These are phyloP conservation scores for Acrocyrtus sp. DNA, from an alignment of 2,888 invertebrate genomes.

Conservation along the genomic window DNA sequence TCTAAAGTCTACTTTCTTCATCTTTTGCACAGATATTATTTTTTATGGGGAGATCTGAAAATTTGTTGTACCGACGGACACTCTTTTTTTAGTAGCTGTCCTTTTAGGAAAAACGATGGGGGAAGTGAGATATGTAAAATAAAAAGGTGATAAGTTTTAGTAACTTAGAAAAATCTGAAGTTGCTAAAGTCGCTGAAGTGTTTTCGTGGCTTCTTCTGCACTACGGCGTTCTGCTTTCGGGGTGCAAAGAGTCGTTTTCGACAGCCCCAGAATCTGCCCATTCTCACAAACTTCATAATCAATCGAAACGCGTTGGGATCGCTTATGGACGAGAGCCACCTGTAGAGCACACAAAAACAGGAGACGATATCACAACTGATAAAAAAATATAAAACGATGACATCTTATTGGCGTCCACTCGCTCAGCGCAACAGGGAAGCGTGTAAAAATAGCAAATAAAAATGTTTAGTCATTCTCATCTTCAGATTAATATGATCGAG, in stretches of 20 bases:
- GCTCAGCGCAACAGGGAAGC: no score
- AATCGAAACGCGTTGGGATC: constrained; percentile 34
- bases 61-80: constrained; percentile 14
- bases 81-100: no score
- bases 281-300: constrained; percentile 42
- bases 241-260: constrained; percentile 19
- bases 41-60: constrained; percentile 29
- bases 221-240: constrained; percentile 14
- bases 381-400: no score
- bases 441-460: no score
- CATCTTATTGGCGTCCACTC: no score
- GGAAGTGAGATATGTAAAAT: background rate
- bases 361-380: no score
- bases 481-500: no score
- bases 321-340: constrained; percentile 34
- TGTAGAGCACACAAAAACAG: no score
- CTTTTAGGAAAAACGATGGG: background rate
- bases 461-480: no score
- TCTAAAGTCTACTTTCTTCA: no score
- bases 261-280: constrained; percentile 36
- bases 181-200: constrained; percentile 24
- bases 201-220: constrained; percentile 24
- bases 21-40: no score
- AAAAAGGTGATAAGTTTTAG: no score
- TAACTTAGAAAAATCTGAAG: constrained; percentile 31